A percentile compares a stretch with the other conserved stretches of the same genome.
Evolutionary conservation across 1,140 invertebrate genomes (phyloP).

Genomic region (Drosophila cardini): DNA sequence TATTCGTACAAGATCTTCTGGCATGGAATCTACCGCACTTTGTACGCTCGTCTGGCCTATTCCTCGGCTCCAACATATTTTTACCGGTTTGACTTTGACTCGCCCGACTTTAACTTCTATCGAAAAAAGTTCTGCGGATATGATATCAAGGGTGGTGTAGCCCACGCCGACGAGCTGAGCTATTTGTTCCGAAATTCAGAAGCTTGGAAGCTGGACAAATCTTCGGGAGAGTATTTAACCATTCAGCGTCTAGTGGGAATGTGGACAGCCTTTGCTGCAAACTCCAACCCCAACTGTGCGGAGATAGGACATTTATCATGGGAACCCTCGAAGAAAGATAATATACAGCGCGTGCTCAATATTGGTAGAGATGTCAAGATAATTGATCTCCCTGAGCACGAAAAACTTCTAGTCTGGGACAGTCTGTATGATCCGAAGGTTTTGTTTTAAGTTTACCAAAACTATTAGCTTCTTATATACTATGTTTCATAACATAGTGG

Average conservation of each 20-base stretch:
- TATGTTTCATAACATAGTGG: no score
- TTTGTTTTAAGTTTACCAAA: conserved; percentile 15
- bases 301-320: conserved; percentile 56
- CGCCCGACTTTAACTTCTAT: conserved; percentile 73
- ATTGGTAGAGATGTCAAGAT: conserved; percentile 79
- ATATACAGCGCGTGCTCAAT: conserved; percentile 72
- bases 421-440: conserved; percentile 61
- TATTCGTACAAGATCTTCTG: conserved; percentile 84
- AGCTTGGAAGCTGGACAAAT: conserved; percentile 80
- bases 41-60: conserved; percentile 75
- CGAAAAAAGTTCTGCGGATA: conserved; percentile 77
- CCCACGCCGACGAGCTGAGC: conserved; percentile 88
- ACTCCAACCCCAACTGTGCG: conserved; percentile 74
- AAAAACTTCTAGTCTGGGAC: conserved; percentile 84
- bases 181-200: conserved; percentile 86
- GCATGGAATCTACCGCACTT: conserved; percentile 80
- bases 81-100: conserved; percentile 85
- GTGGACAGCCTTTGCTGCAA: conserved; percentile 84
- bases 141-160: conserved; percentile 77
- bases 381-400: conserved; percentile 82
- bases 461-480: no score
- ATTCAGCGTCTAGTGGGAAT: conserved; percentile 83
- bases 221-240: conserved; percentile 69
- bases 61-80: conserved; percentile 83
- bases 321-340: conserved; percentile 66